Evolutionary conservation across 2,888 invertebrate species (phyloP), one percentile per base, ranked within the genome.

Genomic region (Drosophila atroscutellata): DNA sequence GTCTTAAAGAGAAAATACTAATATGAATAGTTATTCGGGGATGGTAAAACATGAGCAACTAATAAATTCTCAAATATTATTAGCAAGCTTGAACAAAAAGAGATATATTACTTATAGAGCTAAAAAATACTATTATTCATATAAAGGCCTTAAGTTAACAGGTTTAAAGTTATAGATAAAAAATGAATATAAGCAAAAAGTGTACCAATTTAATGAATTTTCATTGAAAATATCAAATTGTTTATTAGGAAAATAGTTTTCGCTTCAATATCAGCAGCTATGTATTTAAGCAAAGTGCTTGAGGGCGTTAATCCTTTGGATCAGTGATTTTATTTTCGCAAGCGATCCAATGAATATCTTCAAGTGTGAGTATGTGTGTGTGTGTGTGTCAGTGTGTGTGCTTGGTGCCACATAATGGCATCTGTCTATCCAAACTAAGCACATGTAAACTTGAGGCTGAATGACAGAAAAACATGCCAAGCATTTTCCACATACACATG

Each of bases 401-500:
- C 28, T 58, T 34, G 34, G 24, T 34, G 37, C 13, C n/a, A n/a
- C 61, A 61, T 60, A 75, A 63, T 75, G 66, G 80, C 80, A 85
- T 80, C 69, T 75, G 78, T 85, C 88, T 57, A 72, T 80, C 86
- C 67, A 24, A 26, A 50, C 52, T 39, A 50, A 59, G 70, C 72
- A 64, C 61, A 54, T 88, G 86, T 88, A 75, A 75, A 88, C 63
- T 75, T 75, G 75, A 67, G 68, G 64, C 86, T 52, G 79, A 80
- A 75, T 86, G 85, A 81, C 82, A 83, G 80, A 45, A 66, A 64
- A 77, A 87, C 88, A 83, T 80, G 88, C 88, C 83, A 64, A 81
- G 72, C 75, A 85, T 85, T 82, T 83, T 72, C 81, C 72, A 69
- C 81, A 80, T 75, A 87, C 85, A 87, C 75, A 82, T 84, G 87